Evolutionary conservation across 2,113 vertebrate genomes (phyloP), one percentile per base, ranked within the genome.

Genomic region (Brienomyrus longianalis): DNA sequence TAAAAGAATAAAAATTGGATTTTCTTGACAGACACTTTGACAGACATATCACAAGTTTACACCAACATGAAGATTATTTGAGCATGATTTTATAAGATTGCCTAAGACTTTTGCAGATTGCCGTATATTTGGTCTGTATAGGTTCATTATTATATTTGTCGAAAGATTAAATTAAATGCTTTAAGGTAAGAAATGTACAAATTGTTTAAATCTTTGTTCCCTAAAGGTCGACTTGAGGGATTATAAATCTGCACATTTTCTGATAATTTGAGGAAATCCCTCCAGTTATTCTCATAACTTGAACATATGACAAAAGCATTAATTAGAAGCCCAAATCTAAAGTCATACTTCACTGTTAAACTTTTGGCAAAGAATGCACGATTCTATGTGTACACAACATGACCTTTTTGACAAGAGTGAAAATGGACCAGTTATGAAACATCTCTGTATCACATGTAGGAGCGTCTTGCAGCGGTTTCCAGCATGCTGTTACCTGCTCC

Each of bases 401-500:
- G 59, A 9, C 23, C 59, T n/a, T 23, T 62, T 62, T 2, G 59
- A 62, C 7, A 27, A 23, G 59, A 5, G 39, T 83, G 39, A 45
- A 47, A 45, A 83, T 47, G 15, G 5, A 4, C 6, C 10, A 19
- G 35, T 45, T 83, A 19, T 83, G 31, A 84, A 6, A 23, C 3
- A 4, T 84, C 15, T n/a, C 19, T 84, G 39, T 47, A n/a, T 9
- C 10, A 11, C 47, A 23, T 48, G 39, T 91, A 96, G 95, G 95
- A 95, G 27, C 93, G 93, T 54, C 92, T 92, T 21, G 66, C 91
- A 80, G 92, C 66, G 0, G 88, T 95, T 11, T 92, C 94, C 84
- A 90, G 94, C 0, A 89, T 95, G 56, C 91, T 93, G 59, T 90
- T 88, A 45, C 92, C 96, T 9, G 83, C 91, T 2, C 91, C 93